A percentile compares a stretch with the other conserved stretches of the same genome.
These are phyloP conservation scores for Trichogramma dendrolimi DNA, from an alignment of 2,888 invertebrate genomes.

Conservation along the genomic window DNA sequence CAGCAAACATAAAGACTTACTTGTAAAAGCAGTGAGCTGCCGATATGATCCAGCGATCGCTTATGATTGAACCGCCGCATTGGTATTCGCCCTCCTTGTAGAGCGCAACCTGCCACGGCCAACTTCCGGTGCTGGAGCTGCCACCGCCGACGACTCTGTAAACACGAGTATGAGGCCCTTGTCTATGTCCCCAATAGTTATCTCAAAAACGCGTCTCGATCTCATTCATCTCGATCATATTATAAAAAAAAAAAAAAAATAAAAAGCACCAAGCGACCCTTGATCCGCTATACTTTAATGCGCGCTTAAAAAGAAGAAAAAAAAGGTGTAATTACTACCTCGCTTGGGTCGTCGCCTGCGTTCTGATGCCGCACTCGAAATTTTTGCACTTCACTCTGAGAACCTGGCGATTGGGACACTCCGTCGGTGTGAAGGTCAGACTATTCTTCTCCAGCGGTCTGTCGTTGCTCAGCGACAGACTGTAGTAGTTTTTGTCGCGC, in stretches of 20 bases:
- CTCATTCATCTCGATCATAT: background rate
- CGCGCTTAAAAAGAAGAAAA: background rate
- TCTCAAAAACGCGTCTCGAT: background rate
- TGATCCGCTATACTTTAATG: slow-evolving; percentile 8
- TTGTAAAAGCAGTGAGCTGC: slow-evolving; percentile 80
- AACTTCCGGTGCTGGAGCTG: slow-evolving; percentile 71
- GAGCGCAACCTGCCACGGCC: slow-evolving; percentile 84
- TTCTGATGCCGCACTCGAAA: slow-evolving; percentile 68
- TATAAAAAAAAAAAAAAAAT: background rate
- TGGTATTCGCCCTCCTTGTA: slow-evolving; percentile 82
- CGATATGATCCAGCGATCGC: slow-evolving; percentile 69
- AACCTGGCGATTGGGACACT: slow-evolving; percentile 62
- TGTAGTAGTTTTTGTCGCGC: slow-evolving; percentile 54
- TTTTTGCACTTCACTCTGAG: slow-evolving; percentile 65
- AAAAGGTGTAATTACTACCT: slow-evolving; percentile 51
- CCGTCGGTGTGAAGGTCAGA: slow-evolving; percentile 64
- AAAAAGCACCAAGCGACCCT: background rate
- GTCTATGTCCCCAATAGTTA: slow-evolving; percentile 14
- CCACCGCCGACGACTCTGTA: slow-evolving; percentile 77
- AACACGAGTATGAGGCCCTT: slow-evolving; percentile 40
- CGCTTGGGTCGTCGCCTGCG: slow-evolving; percentile 62
- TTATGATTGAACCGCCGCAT: slow-evolving; percentile 73
- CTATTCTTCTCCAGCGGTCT: slow-evolving; percentile 57
- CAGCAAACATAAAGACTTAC: slow-evolving; percentile 54
- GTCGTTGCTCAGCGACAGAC: slow-evolving; percentile 56